Evolutionary conservation across 2,888 invertebrate species (phyloP), one percentile per base, ranked within the genome.

Genomic region (Euproctis similis): DNA sequence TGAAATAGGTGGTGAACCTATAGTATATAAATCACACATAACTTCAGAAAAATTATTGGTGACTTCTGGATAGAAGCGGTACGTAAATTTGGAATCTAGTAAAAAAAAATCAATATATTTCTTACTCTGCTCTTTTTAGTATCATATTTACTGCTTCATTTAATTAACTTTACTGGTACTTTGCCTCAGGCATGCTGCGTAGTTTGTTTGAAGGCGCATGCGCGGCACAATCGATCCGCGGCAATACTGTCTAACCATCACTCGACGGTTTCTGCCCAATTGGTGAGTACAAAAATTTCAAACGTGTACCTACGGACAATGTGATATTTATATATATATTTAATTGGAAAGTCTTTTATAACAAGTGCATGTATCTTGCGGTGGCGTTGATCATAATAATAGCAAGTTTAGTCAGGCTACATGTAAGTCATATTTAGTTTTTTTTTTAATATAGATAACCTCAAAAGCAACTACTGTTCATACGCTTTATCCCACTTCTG

Each of bases 341-440:
- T 24, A 40, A 41, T 34, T 37, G 36, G 40, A 44, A 35, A 43
- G 31, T 31, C 37, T 31, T 39, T 46, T 20, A 45, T 47, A 66
- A 45, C 61, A 61, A 54, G 68, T 75, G 75, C 68, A 82, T 84
- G 82, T 84, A 84, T 74, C 70, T 84, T 46, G 82, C 82, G 31
- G 81, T 84, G 71, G 81, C 82, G 53, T 53, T 84, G 46, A 81
- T 84, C 47, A 78, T 84, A 42, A 74, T 84, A 30, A 67, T 84
- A 44, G 82, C 82, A 38, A 84, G 82, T 67, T 71, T 84, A 64
- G 72, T 82, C 62, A 70, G 75, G 53, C 56, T 81, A 48, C 76
- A 80, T 62, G 82, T 84, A 78, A 80, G 81, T 80, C 43, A 45
- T 46, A n/a, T n/a, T n/a, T n/a, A n/a, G n/a, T n/a, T n/a, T n/a